Base-by-base conservation (phyloP, 2,888 invertebrate species). In the Polyommatus icarus region DNA sequence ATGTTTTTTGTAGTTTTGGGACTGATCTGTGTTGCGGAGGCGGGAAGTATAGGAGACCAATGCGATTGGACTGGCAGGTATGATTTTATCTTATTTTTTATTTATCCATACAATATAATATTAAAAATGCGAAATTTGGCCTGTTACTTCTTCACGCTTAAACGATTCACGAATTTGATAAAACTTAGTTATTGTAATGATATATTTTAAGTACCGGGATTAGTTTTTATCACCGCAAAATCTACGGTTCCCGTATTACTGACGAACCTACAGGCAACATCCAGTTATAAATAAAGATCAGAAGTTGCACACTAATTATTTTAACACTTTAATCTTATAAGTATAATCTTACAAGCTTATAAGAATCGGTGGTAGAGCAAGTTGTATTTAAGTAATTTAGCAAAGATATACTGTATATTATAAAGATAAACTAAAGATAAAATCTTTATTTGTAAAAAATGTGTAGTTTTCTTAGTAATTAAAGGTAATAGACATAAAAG, bases 61-160 rank as follows among this genome's bases (percentile, higher is more conserved):
- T 96, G 96, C 90, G 96, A 96, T 91, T 96, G 96, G 96, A 95
- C 94, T 84, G 96, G 96, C 94, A 96, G 96, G 96, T 96, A 94
- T 46, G 61, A 24, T 61, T 61, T 61, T 24, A 18, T 18, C 12
- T 54, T 18, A 54, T 7, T 24, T 24, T 12, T 59, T 59, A 59
- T 7, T 24, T 61, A 24, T 61, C 7, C 1, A 20, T 61, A 61
- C 59, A 32, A 32, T 20, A 18, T 54, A 18, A 15, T 18, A 54
- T 54, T 54, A 54, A 54, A 54, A 54, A 54, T 54, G 18, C 18
- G 5, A 54, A 54, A 54, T 3, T 10, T 8, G 0, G 15, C 54
- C 54, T 54, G 54, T 46, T 10, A 40, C 40, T 40, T 10, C 10
- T 46, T 10, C 10, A 12, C 46, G 10, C 46, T 46, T 46, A 46